These are phyloP conservation scores for Drosophila neonasuta DNA, from an alignment of 2,888 invertebrate genomes.

Conservation along the genomic window DNA sequence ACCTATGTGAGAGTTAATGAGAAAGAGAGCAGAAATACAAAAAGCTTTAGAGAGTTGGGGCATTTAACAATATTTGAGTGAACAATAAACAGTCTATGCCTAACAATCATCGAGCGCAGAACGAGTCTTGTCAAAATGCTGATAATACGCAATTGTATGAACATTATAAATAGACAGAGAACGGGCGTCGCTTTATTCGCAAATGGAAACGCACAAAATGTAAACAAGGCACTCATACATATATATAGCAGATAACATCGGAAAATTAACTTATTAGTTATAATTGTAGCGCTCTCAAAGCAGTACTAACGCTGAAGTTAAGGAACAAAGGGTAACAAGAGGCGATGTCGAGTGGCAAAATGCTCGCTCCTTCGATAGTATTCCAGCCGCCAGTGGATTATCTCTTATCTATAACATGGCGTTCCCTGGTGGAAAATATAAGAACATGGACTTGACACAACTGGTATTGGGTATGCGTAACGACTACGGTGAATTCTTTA, in stretches of 20 bases:
- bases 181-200: neutral
- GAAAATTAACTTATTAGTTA: slow-evolving; percentile 2
- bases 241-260: neutral
- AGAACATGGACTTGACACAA: slow-evolving; percentile 50
- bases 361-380: slow-evolving; percentile 66
- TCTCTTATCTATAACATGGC: slow-evolving; percentile 37
- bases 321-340: neutral
- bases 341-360: slow-evolving; percentile 65
- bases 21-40: neutral
- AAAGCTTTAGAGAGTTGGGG: slow-evolving; percentile 18
- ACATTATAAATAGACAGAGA: slow-evolving; percentile 16
- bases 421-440: slow-evolving; percentile 76
- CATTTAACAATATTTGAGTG: slow-evolving; percentile 4
- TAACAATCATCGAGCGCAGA: slow-evolving; percentile 6
- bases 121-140: slow-evolving; percentile 30
- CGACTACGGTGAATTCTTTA: slow-evolving; percentile 81
- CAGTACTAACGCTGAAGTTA: slow-evolving; percentile 31
- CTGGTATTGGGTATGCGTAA: slow-evolving; percentile 46
- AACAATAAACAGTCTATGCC: slow-evolving; percentile 16
- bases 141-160: slow-evolving; percentile 22
- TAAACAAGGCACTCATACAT: slow-evolving; percentile 3
- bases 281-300: slow-evolving; percentile 52
- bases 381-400: slow-evolving; percentile 60
- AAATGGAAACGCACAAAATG: slow-evolving; percentile 8
- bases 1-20: neutral